Conservation (phyloP, 2,888 invertebrate species). For the Opisthograptis luteolata region DNA sequence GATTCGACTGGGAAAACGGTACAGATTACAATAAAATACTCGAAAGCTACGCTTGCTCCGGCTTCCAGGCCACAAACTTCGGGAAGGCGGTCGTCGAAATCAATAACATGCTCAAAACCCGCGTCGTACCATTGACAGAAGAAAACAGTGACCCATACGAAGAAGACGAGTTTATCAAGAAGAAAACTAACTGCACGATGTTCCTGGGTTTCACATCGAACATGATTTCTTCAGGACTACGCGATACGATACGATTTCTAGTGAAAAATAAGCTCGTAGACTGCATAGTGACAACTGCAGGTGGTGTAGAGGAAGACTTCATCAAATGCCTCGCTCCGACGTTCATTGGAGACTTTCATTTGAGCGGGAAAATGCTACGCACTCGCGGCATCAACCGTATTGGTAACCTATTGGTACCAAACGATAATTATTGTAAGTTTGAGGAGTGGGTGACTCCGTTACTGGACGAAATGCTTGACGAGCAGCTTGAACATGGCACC, state of each 20-base stretch:
- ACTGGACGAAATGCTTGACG: constrained; percentile 94
- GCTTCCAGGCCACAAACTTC: constrained; percentile 99
- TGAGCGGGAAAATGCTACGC: constrained; percentile 91
- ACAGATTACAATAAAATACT: constrained; percentile 94
- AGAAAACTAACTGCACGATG: constrained; percentile 94
- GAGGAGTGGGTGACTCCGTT: constrained; percentile 99
- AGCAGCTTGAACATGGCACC: constrained; percentile 89
- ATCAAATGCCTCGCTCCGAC: constrained; percentile 99
- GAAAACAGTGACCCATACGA: constrained; percentile 88
- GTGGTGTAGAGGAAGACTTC: constrained; percentile 99
- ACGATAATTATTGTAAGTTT: constrained; percentile 98
- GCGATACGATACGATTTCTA: constrained; percentile 94
- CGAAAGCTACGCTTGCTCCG: constrained; percentile 90
- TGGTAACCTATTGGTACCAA: constrained; percentile 96
- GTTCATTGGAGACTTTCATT: constrained; percentile 94
- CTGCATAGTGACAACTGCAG: constrained; percentile 98
- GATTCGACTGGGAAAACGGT: constrained; percentile 97
- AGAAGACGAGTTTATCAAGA: constrained; percentile 91
- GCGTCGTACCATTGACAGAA: constrained; percentile 87
- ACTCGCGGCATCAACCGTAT: constrained; percentile 95
- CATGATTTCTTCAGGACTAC: constrained; percentile 96
- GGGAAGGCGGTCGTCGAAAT: constrained; percentile 96
- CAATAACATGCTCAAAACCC: constrained; percentile 93
- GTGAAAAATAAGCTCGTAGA: constrained; percentile 90
- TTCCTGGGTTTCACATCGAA: constrained; percentile 99